phyloP scores from a whole-genome alignment of 2,888 invertebrate species.

The Drosophila maculinotata region DNA sequence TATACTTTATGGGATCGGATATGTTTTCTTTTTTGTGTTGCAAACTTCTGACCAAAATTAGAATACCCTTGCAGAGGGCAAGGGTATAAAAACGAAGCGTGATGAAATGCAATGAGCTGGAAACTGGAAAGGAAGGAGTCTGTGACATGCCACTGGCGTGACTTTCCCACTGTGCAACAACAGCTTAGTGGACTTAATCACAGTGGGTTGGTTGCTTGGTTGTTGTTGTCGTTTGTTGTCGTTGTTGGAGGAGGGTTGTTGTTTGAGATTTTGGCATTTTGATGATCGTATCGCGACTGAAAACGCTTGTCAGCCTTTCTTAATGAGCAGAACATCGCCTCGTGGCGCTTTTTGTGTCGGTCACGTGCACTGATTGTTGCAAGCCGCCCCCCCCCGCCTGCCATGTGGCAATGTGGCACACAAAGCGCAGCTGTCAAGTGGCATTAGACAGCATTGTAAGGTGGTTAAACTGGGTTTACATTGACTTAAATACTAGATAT shows the following conservation, averaged over 20 bases:
- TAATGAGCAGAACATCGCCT: slow-evolving; percentile 74
- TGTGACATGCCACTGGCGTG: slow-evolving; percentile 51
- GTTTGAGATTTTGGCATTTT: slow-evolving; percentile 30
- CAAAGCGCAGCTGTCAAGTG: slow-evolving; percentile 67
- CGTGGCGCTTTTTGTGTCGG: slow-evolving; percentile 61
- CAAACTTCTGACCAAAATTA: no score
- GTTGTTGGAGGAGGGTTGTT: slow-evolving; percentile 30
- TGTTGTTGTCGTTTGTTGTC: slow-evolving; percentile 4
- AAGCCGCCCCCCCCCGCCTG: slow-evolving; percentile 8
- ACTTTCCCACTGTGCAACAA: slow-evolving; percentile 66
- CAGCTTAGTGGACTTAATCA: slow-evolving; percentile 51
- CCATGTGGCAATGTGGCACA: slow-evolving; percentile 5
- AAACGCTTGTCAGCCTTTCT: slow-evolving; percentile 74
- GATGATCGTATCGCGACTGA: slow-evolving; percentile 71
- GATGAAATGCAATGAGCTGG: slow-evolving; percentile 57
- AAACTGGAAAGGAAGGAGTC: slow-evolving; percentile 39
- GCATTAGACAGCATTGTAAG: slow-evolving; percentile 38
- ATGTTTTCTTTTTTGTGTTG: no score
- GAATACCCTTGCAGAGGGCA: no score
- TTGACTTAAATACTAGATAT: slow-evolving; percentile 2
- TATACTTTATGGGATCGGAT: no score
- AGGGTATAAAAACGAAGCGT: slow-evolving; percentile 23
- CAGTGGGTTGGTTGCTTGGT: slow-evolving; percentile 10
- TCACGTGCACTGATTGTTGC: slow-evolving; percentile 70
- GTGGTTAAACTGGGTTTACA: slow-evolving; percentile 46